Conservation (phyloP, 2,113 vertebrate species). For the Bettongia penicillata region DNA sequence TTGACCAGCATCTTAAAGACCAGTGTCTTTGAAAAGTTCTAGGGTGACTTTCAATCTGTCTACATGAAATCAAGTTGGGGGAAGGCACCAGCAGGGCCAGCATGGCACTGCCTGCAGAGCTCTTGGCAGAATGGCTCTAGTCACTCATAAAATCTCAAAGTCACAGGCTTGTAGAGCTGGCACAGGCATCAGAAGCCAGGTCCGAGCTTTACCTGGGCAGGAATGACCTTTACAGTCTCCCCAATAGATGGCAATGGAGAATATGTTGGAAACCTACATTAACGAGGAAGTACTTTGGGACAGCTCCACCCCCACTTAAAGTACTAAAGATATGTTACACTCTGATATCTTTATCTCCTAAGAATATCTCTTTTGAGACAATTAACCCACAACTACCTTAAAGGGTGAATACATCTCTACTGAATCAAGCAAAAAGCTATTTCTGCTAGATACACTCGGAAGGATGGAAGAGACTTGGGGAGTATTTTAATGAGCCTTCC, state of each 20-base stretch:
- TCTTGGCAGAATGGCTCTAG: no score
- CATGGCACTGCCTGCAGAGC: background rate
- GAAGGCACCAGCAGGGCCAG: no score
- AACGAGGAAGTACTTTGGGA: background rate
- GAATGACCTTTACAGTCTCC: background rate
- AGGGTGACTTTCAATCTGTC: background rate
- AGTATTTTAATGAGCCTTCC: background rate
- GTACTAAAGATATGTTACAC: background rate
- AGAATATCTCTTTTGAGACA: background rate
- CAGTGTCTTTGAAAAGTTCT: background rate
- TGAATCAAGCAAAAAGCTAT: background rate
- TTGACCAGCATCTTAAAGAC: background rate
- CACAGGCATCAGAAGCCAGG: fast-evolving
- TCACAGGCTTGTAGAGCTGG: background rate
- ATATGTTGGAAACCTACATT: background rate
- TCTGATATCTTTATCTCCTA: no score
- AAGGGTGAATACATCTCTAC: background rate
- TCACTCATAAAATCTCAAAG: background rate
- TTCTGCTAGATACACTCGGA: background rate
- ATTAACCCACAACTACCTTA: background rate
- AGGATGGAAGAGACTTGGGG: background rate
- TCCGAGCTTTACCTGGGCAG: background rate
- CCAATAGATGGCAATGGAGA: background rate
- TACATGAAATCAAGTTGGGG: no score
- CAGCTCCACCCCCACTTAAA: background rate